These are phyloP conservation scores for Tilapia sparmanii DNA, from an alignment of 2,113 vertebrate species.

Conservation along the genomic window DNA sequence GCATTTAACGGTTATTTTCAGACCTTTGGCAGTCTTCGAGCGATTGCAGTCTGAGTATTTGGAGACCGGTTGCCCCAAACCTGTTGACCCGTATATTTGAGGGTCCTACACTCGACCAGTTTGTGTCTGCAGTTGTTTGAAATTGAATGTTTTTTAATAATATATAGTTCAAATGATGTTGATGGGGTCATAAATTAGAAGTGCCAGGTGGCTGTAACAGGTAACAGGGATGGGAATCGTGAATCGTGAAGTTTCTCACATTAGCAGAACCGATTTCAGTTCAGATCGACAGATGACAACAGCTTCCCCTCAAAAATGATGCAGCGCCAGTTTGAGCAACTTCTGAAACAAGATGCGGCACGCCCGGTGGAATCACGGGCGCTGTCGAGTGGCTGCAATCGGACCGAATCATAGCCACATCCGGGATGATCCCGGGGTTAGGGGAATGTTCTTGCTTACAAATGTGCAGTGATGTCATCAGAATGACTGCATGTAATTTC, in stretches of 20 bases:
- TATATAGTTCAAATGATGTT: background rate
- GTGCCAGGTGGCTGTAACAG: background rate
- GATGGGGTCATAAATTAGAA: background rate
- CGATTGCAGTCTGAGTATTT: background rate
- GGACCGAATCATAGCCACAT: rapidly evolving
- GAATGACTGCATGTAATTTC: background rate
- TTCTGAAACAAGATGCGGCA: background rate
- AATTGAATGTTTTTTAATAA: rapidly evolving
- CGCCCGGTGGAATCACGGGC: background rate
- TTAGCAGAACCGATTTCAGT: background rate
- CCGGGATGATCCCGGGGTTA: rapidly evolving
- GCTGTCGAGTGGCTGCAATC: background rate
- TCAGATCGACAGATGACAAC: background rate
- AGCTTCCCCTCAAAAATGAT: background rate
- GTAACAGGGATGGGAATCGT: background rate
- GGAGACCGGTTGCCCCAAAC: rapidly evolving
- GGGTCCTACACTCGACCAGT: background rate
- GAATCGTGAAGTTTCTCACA: background rate
- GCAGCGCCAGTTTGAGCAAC: background rate
- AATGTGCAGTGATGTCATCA: rapidly evolving
- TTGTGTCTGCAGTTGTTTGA: background rate
- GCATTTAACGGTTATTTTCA: rapidly evolving
- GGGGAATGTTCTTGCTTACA: background rate
- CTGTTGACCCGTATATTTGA: rapidly evolving
- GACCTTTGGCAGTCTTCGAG: background rate